A percentile compares a stretch with the other conserved stretches of the same genome.
These are phyloP conservation scores for Listronotus bonariensis DNA, from an alignment of 1,140 invertebrate genomes.

Conservation along the genomic window DNA sequence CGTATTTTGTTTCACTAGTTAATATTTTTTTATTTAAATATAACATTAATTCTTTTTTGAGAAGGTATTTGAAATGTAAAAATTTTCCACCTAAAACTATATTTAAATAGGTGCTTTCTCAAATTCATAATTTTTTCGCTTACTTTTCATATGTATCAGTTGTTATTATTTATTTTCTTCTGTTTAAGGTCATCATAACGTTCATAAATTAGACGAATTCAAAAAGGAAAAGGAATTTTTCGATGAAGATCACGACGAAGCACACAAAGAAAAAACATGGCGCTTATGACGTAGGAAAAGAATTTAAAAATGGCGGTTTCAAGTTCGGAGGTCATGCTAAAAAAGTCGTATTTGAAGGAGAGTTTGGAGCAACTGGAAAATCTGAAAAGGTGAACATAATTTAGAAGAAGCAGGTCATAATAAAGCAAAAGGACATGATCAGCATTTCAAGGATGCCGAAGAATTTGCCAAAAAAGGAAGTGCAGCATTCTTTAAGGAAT, in stretches of 20 bases:
- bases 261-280: constrained; percentile 63
- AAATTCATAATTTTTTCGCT: too few relatives aligned
- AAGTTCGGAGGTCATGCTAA: constrained; percentile 64
- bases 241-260: constrained; percentile 64
- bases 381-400: constrained; percentile 62
- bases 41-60: too few relatives aligned
- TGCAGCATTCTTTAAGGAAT: constrained; percentile 65
- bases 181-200: constrained; percentile 61
- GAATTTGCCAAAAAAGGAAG: constrained; percentile 67
- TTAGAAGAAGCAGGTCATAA: constrained; percentile 66
- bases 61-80: too few relatives aligned
- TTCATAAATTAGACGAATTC: constrained; percentile 69
- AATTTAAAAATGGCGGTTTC: constrained; percentile 56
- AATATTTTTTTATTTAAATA: too few relatives aligned
- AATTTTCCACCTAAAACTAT: too few relatives aligned
- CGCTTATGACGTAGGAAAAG: constrained; percentile 55
- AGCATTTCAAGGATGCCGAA: constrained; percentile 65
- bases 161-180: too few relatives aligned
- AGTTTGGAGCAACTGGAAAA: constrained; percentile 61
- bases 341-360: constrained; percentile 59
- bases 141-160: too few relatives aligned
- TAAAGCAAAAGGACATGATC: constrained; percentile 63
- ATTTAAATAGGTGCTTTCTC: too few relatives aligned
- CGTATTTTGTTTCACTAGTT: too few relatives aligned
- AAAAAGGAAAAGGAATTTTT: constrained; percentile 70